Base-by-base conservation (phyloP, 1,140 invertebrate species). In the Macrobrachium nipponense region DNA sequence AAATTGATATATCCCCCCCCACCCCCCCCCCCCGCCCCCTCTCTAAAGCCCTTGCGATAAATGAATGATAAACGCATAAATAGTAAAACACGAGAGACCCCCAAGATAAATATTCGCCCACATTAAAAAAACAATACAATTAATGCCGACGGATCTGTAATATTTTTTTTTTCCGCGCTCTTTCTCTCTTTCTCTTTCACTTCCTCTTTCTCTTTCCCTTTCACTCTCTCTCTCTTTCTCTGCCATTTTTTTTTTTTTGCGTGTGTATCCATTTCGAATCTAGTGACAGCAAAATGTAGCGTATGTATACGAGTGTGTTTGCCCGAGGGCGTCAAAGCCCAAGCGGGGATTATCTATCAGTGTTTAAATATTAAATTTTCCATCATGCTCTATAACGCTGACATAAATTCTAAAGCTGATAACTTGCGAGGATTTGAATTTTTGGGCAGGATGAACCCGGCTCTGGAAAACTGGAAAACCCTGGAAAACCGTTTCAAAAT, bases 381-480 rank as follows among this genome's bases (percentile, higher is more conserved):
- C 82, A 85, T 85, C 82, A 85, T 78, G 82, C 82, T 85, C 79
- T 85, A 85, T 79, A 73, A 85, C 82, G 82, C 59, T 61, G 82
- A 85, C 82, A 85, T 85, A 85, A 85, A 85, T 85, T 85, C 82
- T 79, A 78, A 85, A 85, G 78, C 76, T 85, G 82, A 85, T 85
- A 85, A 85, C 82, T 85, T 77, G 44, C 68, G n/a, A 58, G 76
- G 82, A 85, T 85, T 85, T 85, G 82, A 85, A 85, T 85, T 85
- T 85, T 85, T 85, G 82, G 64, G 62, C 82, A 44, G 66, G 62
- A 79, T 85, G 82, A 70, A 77, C 51, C 78, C 78, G n/a, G 68
- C 23, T 43, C 36, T 70, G 68, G 12, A 23, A 70, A 12, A n/a
- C 68, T 11, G 68, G 68, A n/a, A 43, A 43, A 43, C 0, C 23